Evolutionary conservation across 2,113 vertebrate genomes (phyloP).

Genomic region (Spea bombifrons): DNA sequence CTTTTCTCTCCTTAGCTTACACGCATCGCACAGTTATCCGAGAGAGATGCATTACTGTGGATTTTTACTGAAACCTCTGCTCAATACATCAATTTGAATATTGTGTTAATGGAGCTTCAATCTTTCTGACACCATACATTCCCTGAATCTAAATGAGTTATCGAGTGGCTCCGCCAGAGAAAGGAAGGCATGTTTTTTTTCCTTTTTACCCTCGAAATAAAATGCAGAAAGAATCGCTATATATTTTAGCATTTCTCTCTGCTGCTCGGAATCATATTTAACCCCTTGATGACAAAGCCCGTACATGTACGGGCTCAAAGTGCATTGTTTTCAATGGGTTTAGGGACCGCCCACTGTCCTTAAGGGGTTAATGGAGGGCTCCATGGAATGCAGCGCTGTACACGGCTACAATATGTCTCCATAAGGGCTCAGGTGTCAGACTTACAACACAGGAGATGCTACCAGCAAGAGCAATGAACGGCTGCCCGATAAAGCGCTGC

Average conservation of each 20-base stretch:
- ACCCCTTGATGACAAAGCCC: no score
- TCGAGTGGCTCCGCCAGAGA: not conserved
- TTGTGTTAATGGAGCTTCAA: slow-evolving; percentile 23
- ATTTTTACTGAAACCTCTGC: not conserved
- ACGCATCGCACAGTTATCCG: not conserved
- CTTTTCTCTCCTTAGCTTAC: not conserved
- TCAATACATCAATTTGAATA: slow-evolving; percentile 36
- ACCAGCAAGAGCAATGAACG: not conserved
- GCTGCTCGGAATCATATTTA: not conserved
- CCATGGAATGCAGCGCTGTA: not conserved
- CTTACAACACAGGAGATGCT: not conserved
- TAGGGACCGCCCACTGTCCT: no score
- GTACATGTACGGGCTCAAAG: not conserved
- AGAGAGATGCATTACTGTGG: slow-evolving; percentile 10
- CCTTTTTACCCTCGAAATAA: not conserved
- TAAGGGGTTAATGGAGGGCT: not conserved
- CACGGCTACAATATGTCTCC: slow-evolving; percentile 14
- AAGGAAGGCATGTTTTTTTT: not conserved
- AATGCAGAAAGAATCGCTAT: not conserved
- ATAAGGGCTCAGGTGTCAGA: not conserved
- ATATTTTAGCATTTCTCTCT: not conserved
- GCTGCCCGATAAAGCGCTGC: not conserved
- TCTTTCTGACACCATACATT: slow-evolving; percentile 13
- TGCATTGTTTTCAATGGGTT: no score
- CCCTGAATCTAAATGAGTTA: slow-evolving; percentile 16